Base-by-base conservation (phyloP, 2,113 vertebrate species). In the Oenanthe oenanthe region DNA sequence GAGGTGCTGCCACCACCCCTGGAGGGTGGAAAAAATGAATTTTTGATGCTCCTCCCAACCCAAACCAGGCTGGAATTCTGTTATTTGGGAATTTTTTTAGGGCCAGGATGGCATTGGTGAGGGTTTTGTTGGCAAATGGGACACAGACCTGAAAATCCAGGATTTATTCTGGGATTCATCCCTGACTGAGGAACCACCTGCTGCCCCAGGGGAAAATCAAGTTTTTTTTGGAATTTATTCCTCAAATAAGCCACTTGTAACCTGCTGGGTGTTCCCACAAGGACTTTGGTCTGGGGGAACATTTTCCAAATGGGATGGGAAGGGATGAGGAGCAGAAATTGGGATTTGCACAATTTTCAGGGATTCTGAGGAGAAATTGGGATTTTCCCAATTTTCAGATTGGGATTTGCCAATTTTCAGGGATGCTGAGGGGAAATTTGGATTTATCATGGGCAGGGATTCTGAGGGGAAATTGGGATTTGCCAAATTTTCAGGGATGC, bases 201-300 rank as follows among this genome's bases (percentile, higher is more conserved):
- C 9, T 1, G 8, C 60, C 73, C 24, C 8, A 34, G n/a, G 9
- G 40, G 54, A 16, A 61, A 81, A 90, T 24, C 29, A 77, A 1
- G 17, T 0, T 3, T 25, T 31, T n/a, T n/a, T 28, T 38, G 4
- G 5, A 3, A 29, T 0, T 58, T 28, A 9, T 15, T 9, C 4
- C 70, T 47, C 16, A 43, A 3, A 34, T 0, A 18, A 22, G 25
- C 32, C 7, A 7, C 42, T 50, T 47, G 38, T 1, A 34, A 18
- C n/a, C 45, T 9, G 8, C 0, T 50, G 43, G 18, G 18, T 43
- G 43, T 43, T 54, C 3, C 13, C 4, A 0, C 34, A 21, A 22
- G 3, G 6, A 12, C 2, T 9, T 2, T 53, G 43, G 16, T 31
- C 48, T 31, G 31, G 28, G 47, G 48, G 31, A 82, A 28, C 2